Evolutionary conservation across 2,888 invertebrate genomes (phyloP), one percentile per base, ranked within the genome.

Genomic region (Lithophane semibrunnea): DNA sequence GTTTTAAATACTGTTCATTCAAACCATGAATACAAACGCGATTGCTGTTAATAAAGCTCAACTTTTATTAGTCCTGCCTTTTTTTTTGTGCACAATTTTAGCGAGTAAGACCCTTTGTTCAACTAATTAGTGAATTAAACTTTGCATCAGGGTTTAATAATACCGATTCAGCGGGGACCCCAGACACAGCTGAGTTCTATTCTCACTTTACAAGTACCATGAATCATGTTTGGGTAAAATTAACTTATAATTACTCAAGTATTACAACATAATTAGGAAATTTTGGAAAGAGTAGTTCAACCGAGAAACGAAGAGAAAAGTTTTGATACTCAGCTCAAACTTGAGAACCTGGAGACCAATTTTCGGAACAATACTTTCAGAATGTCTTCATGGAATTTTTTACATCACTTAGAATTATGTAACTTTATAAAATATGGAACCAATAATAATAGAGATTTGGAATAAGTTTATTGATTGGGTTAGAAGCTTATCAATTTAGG

Each of bases 241-340:
- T 89, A 91, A 92, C 89, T 91, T 90, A 88, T 91, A 91, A 93
- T 93, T 90, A 90, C 88, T 91, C 83, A 88, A 90, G 90, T 88
- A 88, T 86, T 86, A 83, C 86, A 85, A 86, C 88, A 82, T 91
- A 88, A 92, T 92, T 91, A 88, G 83, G 73, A 82, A 90, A 86
- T 90, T 86, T 77, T 54, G 68, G 82, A 85, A 84, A 85, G 76
- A 75, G 87, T 76, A 80, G 24, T 82, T 83, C 56, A 72, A 78
- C 72, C 72, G 75, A 75, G 79, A 71, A 84, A 85, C 44, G 75
- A 82, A 72, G 60, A 69, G 77, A 63, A 79, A 87, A 87, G 71
- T 90, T 89, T 80, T 75, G 13, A 52, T 67, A 69, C 66, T 75
- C 44, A 49, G 71, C 42, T 73, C 75, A 18, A 83, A 88, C 68